Conservation (phyloP, 2,797 vertebrate species). For the Danio tinwini region DNA sequence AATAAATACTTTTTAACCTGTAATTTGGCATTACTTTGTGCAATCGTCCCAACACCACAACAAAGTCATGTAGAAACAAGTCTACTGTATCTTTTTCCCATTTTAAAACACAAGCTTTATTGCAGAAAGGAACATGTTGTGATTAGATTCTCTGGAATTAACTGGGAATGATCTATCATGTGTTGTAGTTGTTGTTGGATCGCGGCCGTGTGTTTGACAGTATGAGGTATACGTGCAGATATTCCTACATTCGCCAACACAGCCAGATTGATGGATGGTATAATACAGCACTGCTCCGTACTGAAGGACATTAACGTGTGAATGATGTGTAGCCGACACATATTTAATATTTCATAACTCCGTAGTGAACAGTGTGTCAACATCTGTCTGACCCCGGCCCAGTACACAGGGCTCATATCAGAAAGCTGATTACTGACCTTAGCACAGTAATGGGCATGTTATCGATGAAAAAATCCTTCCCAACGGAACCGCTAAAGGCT, state of each 20-base stretch:
- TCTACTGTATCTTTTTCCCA: neutral
- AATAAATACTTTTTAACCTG: neutral
- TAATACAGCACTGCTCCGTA: conserved; percentile 56
- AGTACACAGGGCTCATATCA: conserved; percentile 29
- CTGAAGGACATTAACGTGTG: conserved; percentile 61
- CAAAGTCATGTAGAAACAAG: neutral
- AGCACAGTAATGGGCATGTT: conserved; percentile 40
- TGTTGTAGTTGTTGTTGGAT: conserved; percentile 57
- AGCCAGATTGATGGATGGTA: conserved; percentile 64
- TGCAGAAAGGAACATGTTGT: neutral
- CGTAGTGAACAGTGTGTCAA: conserved; percentile 42
- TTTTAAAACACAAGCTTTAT: neutral
- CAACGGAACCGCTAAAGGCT: conserved; percentile 1
- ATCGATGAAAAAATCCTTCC: conserved; percentile 31
- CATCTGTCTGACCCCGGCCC: conserved; percentile 47
- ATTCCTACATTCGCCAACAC: neutral
- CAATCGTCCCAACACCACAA: neutral
- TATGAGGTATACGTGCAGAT: conserved; percentile 30
- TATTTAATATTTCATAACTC: conserved; percentile 60
- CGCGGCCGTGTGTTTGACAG: conserved; percentile 27
- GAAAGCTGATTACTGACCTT: conserved; percentile 47
- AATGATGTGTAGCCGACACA: conserved; percentile 67
- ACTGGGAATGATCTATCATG: conserved; percentile 56
- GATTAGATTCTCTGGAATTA: conserved; percentile 30
- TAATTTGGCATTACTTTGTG: neutral